Conservation (phyloP, 2,888 invertebrate genomes). For the Dicranocentrus wangi region DNA sequence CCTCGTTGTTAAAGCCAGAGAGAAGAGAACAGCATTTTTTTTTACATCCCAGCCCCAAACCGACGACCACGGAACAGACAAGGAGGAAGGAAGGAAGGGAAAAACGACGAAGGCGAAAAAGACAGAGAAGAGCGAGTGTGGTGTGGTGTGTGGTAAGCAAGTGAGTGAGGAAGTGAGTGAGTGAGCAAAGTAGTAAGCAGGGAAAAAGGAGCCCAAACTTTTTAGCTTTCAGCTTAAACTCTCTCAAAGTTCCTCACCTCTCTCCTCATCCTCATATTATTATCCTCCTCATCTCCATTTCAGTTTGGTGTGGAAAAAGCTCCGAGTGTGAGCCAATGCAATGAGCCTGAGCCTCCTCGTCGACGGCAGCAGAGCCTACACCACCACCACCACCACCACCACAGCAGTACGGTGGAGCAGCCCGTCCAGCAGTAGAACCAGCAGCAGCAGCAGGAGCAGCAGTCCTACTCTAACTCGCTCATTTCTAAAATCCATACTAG, state of each 20-base stretch:
- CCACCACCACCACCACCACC: slow-evolving; percentile 30
- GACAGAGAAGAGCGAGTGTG: not conserved
- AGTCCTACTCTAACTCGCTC: slow-evolving; percentile 25
- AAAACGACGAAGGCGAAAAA: slow-evolving; percentile 31
- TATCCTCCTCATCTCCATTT: slow-evolving; percentile 50
- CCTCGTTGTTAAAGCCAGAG: not conserved
- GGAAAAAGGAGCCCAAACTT: no score
- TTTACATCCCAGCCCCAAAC: not conserved
- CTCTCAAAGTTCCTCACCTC: no score
- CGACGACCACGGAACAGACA: not conserved
- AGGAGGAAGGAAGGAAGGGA: slow-evolving; percentile 28
- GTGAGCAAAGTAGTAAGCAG: no score
- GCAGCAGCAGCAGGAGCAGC: slow-evolving; percentile 24
- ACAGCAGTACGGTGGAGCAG: slow-evolving; percentile 25
- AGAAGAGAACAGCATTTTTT: not conserved
- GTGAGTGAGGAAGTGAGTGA: slow-evolving; percentile 19
- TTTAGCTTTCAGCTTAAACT: slow-evolving; percentile 42
- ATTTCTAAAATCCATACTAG: slow-evolving; percentile 35
- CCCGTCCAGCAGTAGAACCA: slow-evolving; percentile 41
- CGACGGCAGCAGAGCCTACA: slow-evolving; percentile 41
- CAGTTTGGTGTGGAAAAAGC: slow-evolving; percentile 49
- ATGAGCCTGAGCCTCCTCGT: slow-evolving; percentile 52
- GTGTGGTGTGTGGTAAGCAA: no score
- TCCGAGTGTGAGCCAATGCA: slow-evolving; percentile 47
- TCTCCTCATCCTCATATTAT: no score